phyloP scores from a whole-genome alignment of 2,797 vertebrate genomes.

The Telmatherina bonti region DNA sequence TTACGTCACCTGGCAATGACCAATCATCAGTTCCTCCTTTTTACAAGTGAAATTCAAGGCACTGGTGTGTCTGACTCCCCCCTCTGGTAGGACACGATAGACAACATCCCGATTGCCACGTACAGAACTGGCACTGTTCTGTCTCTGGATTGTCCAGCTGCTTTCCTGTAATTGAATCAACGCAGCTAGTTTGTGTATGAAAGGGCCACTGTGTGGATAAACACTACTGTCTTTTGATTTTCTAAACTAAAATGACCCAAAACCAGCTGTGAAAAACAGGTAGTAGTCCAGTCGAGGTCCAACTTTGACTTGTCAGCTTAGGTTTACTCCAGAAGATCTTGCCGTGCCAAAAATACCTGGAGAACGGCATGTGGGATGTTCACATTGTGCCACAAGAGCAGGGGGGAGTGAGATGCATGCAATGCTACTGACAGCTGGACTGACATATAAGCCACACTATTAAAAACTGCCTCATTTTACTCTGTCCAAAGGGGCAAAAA shows the following conservation, averaged over 20 bases:
- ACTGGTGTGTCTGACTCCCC: constrained; percentile 64
- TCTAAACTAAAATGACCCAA: constrained; percentile 51
- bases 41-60: constrained; percentile 48
- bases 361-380: constrained; percentile 37
- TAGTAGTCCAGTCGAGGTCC: constrained; percentile 45
- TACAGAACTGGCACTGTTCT: constrained; percentile 50
- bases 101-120: constrained; percentile 40
- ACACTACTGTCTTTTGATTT: constrained; percentile 69
- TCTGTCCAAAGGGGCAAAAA: constrained; percentile 65
- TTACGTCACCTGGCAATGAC: constrained; percentile 69
- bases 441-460: constrained; percentile 72
- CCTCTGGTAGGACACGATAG: constrained; percentile 63
- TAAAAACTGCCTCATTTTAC: constrained; percentile 74
- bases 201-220: constrained; percentile 70
- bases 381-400: constrained; percentile 45
- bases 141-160: constrained; percentile 69
- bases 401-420: constrained; percentile 40
- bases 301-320: constrained; percentile 25
- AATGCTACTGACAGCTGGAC: constrained; percentile 72
- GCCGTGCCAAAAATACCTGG: constrained; percentile 63
- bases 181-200: constrained; percentile 66
- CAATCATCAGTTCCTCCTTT: constrained; percentile 57
- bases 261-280: constrained; percentile 72
- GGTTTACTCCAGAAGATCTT: constrained; percentile 48
- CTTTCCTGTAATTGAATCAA: constrained; percentile 72